Percentiles rank a stretch among this genome's conserved stretches.
Conservation (phyloP, 2,888 invertebrate genomes). For the Ophion costatus region DNA sequence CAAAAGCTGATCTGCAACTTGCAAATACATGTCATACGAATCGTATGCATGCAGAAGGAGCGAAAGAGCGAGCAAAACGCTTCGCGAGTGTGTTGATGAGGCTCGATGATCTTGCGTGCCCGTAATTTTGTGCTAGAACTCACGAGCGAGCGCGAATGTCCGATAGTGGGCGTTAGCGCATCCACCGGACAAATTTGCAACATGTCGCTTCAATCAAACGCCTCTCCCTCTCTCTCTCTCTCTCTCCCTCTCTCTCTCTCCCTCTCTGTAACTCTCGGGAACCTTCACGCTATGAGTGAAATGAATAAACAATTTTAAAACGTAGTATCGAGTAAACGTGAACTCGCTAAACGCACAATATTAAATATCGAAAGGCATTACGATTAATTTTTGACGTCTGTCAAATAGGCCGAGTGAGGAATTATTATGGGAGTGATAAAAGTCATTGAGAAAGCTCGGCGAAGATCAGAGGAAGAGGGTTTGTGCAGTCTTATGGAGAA, state of each 20-base stretch:
- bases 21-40: conserved; percentile 8
- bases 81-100: conserved; percentile 58
- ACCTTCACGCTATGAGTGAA: not conserved
- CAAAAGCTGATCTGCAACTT: conserved; percentile 22
- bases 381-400: not conserved
- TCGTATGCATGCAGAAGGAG: conserved; percentile 13
- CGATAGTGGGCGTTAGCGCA: conserved; percentile 37
- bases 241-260: not conserved
- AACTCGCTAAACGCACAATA: too few relatives aligned
- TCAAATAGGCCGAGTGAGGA: not conserved
- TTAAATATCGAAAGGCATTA: too few relatives aligned
- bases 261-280: not conserved
- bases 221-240: conserved; percentile 8
- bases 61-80: conserved; percentile 40
- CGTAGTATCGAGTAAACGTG: not conserved
- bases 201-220: conserved; percentile 40
- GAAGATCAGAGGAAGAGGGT: too few relatives aligned
- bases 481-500: too few relatives aligned
- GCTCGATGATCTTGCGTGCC: conserved; percentile 64
- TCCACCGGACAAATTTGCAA: conserved; percentile 41
- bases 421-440: too few relatives aligned
- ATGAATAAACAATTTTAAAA: not conserved
- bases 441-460: too few relatives aligned
- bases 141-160: conserved; percentile 21
- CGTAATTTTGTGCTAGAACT: conserved; percentile 53